Evolutionary conservation across 2,797 vertebrate genomes (phyloP).

Genomic region (Halcyon badia): DNA sequence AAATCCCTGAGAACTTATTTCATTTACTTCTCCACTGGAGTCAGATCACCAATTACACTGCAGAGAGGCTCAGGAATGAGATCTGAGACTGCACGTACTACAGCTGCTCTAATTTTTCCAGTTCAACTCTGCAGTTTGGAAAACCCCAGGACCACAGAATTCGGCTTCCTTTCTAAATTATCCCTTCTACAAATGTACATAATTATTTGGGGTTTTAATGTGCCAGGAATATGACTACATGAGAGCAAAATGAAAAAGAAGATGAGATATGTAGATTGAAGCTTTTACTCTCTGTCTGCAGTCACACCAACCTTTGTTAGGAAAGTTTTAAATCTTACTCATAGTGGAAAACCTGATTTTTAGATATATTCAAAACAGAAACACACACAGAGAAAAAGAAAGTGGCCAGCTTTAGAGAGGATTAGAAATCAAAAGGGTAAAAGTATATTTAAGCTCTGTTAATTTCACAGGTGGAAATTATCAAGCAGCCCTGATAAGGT

Average conservation of each 20-base stretch:
- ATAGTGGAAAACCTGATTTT: background rate
- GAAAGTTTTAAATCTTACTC: background rate
- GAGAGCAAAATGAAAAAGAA: background rate
- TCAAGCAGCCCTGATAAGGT: background rate
- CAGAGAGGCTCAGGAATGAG: background rate
- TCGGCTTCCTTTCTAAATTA: background rate
- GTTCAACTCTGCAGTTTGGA: background rate
- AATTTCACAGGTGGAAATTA: background rate
- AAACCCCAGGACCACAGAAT: background rate
- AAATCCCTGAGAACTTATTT: background rate
- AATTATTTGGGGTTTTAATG: background rate
- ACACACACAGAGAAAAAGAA: background rate
- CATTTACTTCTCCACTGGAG: background rate
- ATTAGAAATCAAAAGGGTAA: background rate
- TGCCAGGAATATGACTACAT: background rate
- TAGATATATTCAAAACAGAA: background rate
- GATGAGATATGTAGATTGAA: background rate
- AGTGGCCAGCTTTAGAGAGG: background rate
- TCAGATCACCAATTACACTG: background rate
- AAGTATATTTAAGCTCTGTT: background rate
- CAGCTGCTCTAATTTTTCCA: background rate
- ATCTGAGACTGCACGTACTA: background rate
- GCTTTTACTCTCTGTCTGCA: background rate
- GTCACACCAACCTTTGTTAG: background rate
- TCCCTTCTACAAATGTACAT: background rate